These are phyloP conservation scores for Cyrtodaria siliqua DNA, from an alignment of 2,888 invertebrate species.

Conservation along the genomic window DNA sequence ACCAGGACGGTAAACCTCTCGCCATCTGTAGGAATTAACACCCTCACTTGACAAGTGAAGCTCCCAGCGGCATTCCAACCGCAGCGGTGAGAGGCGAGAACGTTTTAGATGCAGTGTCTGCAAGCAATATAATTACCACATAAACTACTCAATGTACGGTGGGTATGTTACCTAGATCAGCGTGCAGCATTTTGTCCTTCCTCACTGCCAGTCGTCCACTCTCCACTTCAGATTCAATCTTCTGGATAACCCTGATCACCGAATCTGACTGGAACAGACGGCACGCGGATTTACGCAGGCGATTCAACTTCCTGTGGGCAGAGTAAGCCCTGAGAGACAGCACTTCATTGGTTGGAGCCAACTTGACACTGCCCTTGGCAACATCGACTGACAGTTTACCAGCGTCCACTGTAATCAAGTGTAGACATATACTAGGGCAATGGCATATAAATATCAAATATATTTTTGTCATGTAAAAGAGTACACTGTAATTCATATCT, in stretches of 20 bases:
- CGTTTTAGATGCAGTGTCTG: too few relatives aligned
- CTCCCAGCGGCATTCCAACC: too few relatives aligned
- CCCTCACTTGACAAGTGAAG: too few relatives aligned
- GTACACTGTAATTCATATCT: too few relatives aligned
- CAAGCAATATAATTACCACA: too few relatives aligned
- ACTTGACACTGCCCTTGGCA: slow-evolving; percentile 47
- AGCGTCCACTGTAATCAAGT: slow-evolving; percentile 80
- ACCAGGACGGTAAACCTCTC: too few relatives aligned
- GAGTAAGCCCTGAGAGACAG: slow-evolving; percentile 85
- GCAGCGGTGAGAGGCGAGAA: too few relatives aligned
- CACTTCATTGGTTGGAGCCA: slow-evolving; percentile 85
- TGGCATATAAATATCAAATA: too few relatives aligned
- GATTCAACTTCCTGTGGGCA: slow-evolving; percentile 83
- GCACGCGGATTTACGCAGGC: slow-evolving; percentile 87
- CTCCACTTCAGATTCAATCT: slow-evolving; percentile 91
- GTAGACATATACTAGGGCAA: too few relatives aligned
- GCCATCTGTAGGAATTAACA: too few relatives aligned
- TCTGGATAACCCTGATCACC: slow-evolving; percentile 89
- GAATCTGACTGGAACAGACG: slow-evolving; percentile 89
- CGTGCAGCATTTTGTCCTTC: slow-evolving; percentile 92
- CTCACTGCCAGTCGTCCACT: slow-evolving; percentile 91
- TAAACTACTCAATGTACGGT: too few relatives aligned
- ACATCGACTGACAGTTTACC: slow-evolving; percentile 73
- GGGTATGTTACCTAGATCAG: slow-evolving; percentile 89
- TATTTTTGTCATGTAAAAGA: too few relatives aligned